phyloP scores from a whole-genome alignment of 2,888 invertebrate genomes.

The Reticulitermes lucifugus region DNA sequence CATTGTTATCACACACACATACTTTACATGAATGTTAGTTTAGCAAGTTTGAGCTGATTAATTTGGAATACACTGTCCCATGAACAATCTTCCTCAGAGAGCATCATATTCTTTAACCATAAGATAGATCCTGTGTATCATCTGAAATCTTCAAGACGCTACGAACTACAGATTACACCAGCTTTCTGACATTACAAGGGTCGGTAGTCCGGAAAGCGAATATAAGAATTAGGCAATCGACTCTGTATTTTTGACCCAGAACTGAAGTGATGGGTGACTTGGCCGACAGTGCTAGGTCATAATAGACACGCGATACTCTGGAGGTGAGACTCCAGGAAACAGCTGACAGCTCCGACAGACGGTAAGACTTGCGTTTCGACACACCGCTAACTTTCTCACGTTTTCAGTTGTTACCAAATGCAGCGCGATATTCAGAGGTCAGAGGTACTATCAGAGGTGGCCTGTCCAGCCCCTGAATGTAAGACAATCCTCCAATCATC shows the following conservation, averaged over 20 bases:
- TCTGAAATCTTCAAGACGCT: no score
- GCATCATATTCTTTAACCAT: no score
- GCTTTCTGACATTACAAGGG: neutral
- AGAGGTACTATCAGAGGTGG: neutral
- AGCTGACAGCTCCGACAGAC: conserved; percentile 13
- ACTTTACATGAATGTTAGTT: no score
- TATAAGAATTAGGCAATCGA: neutral
- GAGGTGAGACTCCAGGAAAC: neutral
- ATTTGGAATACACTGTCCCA: no score
- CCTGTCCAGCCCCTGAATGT: no score
- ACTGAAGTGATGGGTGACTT: neutral
- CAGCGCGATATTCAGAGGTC: neutral
- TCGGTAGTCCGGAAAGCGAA: neutral
- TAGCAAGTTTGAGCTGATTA: no score
- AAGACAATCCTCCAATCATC: no score
- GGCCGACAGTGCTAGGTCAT: neutral
- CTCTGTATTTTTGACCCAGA: neutral
- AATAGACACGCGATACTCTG: neutral
- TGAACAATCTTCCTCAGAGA: no score
- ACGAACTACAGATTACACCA: neutral
- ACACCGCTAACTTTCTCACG: conserved; percentile 19
- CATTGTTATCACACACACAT: no score
- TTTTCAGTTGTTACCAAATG: neutral
- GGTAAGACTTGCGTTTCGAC: neutral
- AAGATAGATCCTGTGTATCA: no score